phyloP scores from a whole-genome alignment of 1,140 invertebrate genomes.

The Bursaphelenchus mucronatus region DNA sequence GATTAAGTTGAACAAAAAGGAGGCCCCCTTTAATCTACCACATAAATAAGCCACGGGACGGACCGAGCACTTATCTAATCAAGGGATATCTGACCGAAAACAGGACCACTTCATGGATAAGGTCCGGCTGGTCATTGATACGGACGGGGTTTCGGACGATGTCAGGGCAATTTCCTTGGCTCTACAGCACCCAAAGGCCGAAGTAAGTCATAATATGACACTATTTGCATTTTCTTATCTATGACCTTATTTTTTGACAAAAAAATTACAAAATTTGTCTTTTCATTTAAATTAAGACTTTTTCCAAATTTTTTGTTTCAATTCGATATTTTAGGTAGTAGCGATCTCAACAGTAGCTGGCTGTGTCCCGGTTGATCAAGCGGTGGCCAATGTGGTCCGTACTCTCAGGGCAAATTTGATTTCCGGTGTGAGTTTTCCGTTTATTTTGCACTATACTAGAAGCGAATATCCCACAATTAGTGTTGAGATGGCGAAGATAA shows the following conservation, averaged over 20 bases:
- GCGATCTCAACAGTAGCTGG: slow-evolving; percentile 45
- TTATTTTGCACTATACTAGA: too few species aligned
- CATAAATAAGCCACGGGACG: too few species aligned
- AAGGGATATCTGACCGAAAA: too few species aligned
- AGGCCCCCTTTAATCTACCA: too few species aligned
- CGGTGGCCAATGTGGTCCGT: slow-evolving; percentile 42
- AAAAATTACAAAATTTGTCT: not conserved
- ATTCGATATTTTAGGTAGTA: slow-evolving; percentile 25
- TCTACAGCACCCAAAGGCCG: slow-evolving; percentile 45
- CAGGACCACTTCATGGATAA: not conserved
- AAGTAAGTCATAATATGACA: slow-evolving; percentile 17
- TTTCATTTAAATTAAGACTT: slow-evolving; percentile 1
- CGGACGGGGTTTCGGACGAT: slow-evolving; percentile 55
- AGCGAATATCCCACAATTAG: too few species aligned
- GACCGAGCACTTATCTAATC: too few species aligned
- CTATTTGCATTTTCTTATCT: too few species aligned
- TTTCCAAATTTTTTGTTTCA: slow-evolving; percentile 7
- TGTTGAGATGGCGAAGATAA: not conserved
- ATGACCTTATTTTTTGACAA: too few species aligned
- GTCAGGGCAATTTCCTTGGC: slow-evolving; percentile 55
- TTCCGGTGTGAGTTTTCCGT: too few species aligned
- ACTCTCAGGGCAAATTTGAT: slow-evolving; percentile 35
- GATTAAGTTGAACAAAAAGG: too few species aligned
- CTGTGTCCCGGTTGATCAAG: slow-evolving; percentile 39
- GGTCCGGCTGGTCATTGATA: slow-evolving; percentile 45